Percentiles rank a stretch among this genome's conserved stretches.
Evolutionary conservation across 1,140 invertebrate species (phyloP).

Genomic region (Pachypeltis micranthus): DNA sequence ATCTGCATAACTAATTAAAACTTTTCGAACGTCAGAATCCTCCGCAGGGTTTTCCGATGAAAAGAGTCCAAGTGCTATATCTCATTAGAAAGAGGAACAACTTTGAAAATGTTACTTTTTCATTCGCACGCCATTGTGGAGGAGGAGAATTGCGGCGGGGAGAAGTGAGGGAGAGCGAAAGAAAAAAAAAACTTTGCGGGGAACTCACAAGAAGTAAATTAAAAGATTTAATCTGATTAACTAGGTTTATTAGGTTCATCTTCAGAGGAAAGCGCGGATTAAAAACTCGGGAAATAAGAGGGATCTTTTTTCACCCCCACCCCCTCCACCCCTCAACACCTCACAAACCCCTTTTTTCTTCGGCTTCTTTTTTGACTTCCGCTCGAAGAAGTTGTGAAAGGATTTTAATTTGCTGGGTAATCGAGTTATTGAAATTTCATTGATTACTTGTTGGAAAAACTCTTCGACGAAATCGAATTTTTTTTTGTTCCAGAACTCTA

Average conservation of each 20-base stretch:
- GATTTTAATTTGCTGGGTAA: background rate
- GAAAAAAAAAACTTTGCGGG: background rate
- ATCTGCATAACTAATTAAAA: background rate
- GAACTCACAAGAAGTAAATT: conserved; percentile 8
- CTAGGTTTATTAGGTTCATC: conserved; percentile 2
- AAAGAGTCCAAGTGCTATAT: background rate
- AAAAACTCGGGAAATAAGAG: background rate
- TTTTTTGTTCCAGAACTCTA: no score
- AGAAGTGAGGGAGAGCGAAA: no score
- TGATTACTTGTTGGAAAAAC: background rate
- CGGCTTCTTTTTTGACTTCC: no score
- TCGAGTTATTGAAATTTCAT: background rate
- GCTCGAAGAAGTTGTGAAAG: background rate
- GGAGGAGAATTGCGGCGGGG: background rate
- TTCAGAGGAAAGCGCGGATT: background rate
- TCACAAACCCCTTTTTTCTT: no score
- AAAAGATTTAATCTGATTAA: conserved; percentile 13
- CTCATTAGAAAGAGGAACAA: conserved; percentile 2
- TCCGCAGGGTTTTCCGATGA: background rate
- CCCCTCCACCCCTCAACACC: background rate
- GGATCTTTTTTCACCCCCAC: background rate
- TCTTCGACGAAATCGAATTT: no score
- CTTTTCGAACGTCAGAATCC: background rate
- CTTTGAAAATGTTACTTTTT: conserved; percentile 13
- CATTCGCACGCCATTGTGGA: conserved; percentile 3